Base-by-base conservation (phyloP, 1,140 invertebrate species). In the Pseudomyrmex dendroicus region DNA sequence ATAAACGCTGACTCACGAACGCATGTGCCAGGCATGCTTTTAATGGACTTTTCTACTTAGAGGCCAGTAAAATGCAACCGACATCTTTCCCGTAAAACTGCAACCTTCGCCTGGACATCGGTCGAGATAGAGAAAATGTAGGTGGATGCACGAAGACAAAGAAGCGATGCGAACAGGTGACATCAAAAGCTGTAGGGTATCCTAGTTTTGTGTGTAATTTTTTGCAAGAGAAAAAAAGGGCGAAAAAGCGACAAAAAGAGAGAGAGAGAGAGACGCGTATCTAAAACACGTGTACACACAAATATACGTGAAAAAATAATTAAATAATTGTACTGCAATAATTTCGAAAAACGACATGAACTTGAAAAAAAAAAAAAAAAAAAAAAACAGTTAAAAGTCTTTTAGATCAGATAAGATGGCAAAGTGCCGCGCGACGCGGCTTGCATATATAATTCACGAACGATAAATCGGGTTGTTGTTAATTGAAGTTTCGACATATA, bases 1-100 rank as follows among this genome's bases (percentile, higher is more conserved):
- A 22, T 48, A 56, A 67, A 84, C 22, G 74, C 35, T 46, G n/a
- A 72, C 50, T 70, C 83, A 66, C 25, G 17, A 35, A 62, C 44
- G 46, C 48, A 35, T 35, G 35, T 44, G 61, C 61, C 48, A 20
- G 50, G 25, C 17, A 44, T 50, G 46, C 25, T 85, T 94, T 93
- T 94, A 94, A 94, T 94, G 90, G 92, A 93, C 92, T 94, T 94
- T 94, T 91, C 90, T 92, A 93, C 93, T 94, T 94, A 94, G 93
- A 94, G 89, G 93, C 92, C 93, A 93, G 90, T 92, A 85, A 94
- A 94, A 91, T 93, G 92, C 89, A 82, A 63, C 86, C 76, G 88
- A 90, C 89, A 92, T 93, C 89, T 92, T 92, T 91, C 86, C 80
- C 82, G 89, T 84, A 93, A 91, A 93, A 88, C 89, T 86, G 90